Conservation (phyloP, 2,888 invertebrate species). For the Timema cristinae region DNA sequence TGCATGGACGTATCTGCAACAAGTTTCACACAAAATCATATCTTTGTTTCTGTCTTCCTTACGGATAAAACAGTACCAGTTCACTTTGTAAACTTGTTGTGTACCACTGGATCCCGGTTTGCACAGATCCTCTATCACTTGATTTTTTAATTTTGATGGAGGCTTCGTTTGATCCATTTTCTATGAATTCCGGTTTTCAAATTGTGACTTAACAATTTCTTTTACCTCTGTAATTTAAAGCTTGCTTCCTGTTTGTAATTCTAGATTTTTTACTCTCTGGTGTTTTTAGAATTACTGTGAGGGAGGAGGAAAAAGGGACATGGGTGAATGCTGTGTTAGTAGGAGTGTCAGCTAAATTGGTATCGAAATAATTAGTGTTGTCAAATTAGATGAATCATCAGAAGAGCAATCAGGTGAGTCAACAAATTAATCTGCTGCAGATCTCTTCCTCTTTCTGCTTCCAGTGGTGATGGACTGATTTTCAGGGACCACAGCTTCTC, state of each 20-base stretch:
- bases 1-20: too few relatives aligned
- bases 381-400: too few relatives aligned
- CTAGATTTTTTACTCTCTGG: constrained; percentile 3
- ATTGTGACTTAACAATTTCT: background rate
- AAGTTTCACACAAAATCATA: too few relatives aligned
- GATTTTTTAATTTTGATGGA: background rate
- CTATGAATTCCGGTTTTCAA: background rate
- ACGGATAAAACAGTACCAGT: constrained; percentile 8
- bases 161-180: constrained; percentile 3
- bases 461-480: background rate
- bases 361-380: too few relatives aligned
- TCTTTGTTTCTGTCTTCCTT: too few relatives aligned
- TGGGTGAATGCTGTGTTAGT: too few relatives aligned
- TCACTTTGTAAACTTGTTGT: background rate
- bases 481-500: background rate
- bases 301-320: background rate
- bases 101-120: constrained; percentile 15
- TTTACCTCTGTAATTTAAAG: constrained; percentile 14
- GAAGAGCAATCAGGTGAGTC: too few relatives aligned
- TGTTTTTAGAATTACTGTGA: constrained; percentile 11
- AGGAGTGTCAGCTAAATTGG: too few relatives aligned
- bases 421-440: too few relatives aligned
- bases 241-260: constrained; percentile 7
- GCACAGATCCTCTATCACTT: constrained; percentile 4
- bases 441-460: too few relatives aligned